Base-by-base conservation (phyloP, 2,888 invertebrate species). In the Neocrepidodera transversa region DNA sequence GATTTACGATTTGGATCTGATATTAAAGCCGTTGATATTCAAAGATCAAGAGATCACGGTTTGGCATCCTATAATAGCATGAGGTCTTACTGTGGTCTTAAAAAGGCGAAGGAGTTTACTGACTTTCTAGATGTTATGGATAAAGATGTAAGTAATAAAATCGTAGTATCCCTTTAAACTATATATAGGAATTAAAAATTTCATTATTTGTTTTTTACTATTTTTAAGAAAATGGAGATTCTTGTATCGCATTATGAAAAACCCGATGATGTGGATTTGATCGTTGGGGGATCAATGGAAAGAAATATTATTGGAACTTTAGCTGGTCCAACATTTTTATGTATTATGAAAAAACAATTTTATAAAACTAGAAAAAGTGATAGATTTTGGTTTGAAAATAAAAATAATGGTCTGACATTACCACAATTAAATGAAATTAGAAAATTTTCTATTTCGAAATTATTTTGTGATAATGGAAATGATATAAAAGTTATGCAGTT, bases 341-440 rank as follows among this genome's bases (percentile, higher is more conserved):
- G 94, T 74, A 89, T 95, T 63, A 79, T 95, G 3, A 88, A 89
- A 0, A 91, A 90, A 73, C 94, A 95, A 80, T 95, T 95, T 82
- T 89, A 87, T 73, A 84, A 91, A 62, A 90, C 93, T 0, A 85
- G 93, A 69, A 88, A 86, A 7, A 93, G 92, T 0, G 95, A 95
- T 78, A 83, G 94, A 57, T 93, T 85, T 79, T 95, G 92, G 86
- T 94, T 86, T 71, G 92, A 91, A 77, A 53, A 49, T 11, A 86
- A 86, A 3, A 60, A 56, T 13, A 82, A 84, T 2, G 86, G 87
- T 18, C 90, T 91, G 68, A 87, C 88, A 2, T 81, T 83, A 71
- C 85, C 89, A 87, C 93, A 93, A 89, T 79, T 93, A 35, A 83
- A 80, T 58, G 88, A 91, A 80, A 85, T 93, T 69, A 86, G 90